Percentiles rank a stretch among this genome's conserved stretches.
Evolutionary conservation across 2,113 vertebrate genomes (phyloP).

Genomic region (Grammomys dolichurus): DNA sequence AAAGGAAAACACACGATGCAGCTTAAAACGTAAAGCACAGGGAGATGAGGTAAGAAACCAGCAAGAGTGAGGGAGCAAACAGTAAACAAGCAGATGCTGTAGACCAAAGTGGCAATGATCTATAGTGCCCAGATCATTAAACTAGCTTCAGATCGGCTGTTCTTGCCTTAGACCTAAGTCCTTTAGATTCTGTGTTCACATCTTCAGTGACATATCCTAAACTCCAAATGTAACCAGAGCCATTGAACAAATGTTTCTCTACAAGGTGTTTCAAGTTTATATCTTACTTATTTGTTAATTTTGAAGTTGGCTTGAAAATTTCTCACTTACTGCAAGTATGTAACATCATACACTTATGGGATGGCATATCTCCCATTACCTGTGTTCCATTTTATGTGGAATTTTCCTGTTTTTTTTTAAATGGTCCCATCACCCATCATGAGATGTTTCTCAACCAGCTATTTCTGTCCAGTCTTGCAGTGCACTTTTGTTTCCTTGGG

Average conservation of each 20-base stretch:
- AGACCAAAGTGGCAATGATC: neutral
- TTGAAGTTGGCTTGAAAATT: neutral
- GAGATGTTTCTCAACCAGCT: neutral
- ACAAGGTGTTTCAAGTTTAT: neutral
- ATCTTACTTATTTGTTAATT: neutral
- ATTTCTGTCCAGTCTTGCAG: neutral
- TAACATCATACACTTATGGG: neutral
- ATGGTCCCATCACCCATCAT: neutral
- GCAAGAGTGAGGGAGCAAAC: too few species aligned
- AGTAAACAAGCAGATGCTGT: neutral
- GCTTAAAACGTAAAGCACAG: neutral
- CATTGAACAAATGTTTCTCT: neutral
- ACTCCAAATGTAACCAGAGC: neutral
- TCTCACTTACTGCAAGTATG: fast-evolving
- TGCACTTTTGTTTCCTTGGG: neutral
- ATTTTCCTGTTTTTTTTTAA: neutral
- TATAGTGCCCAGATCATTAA: fast-evolving
- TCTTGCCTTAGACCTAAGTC: neutral
- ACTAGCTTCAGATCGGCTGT: fast-evolving
- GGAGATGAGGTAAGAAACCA: neutral
- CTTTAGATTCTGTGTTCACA: neutral
- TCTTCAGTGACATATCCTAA: neutral
- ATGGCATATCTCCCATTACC: neutral
- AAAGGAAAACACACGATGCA: neutral
- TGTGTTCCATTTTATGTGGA: fast-evolving